These are phyloP conservation scores for Sebastes oblongus DNA, from an alignment of 2,797 vertebrate species.

Conservation along the genomic window DNA sequence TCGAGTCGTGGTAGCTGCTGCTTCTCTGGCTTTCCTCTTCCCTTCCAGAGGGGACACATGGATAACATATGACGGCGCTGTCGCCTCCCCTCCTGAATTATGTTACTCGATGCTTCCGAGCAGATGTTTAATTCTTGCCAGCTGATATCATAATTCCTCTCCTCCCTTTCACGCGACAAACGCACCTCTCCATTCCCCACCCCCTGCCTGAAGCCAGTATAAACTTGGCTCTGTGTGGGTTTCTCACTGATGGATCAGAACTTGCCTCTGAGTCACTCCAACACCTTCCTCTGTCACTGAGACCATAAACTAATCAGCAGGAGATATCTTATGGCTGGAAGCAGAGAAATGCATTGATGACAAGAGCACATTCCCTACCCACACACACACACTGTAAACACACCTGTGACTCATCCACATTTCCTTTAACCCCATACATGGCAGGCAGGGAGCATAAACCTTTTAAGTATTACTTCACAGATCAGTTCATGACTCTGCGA, in stretches of 20 bases:
- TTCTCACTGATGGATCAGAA: constrained; percentile 22
- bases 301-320: constrained; percentile 16
- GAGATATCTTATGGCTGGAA: constrained; percentile 15
- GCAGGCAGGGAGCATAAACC: constrained; percentile 62
- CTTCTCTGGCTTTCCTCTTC: constrained; percentile 59
- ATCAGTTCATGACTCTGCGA: constrained; percentile 11
- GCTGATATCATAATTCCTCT: constrained; percentile 37
- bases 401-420: constrained; percentile 72
- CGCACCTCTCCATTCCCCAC: constrained; percentile 1
- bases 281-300: constrained; percentile 17
- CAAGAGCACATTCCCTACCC: constrained; percentile 49
- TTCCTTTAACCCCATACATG: constrained; percentile 64
- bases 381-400: constrained; percentile 58
- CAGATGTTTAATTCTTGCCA: constrained; percentile 53
- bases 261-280: not conserved
- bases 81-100: constrained; percentile 37
- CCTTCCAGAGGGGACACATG: constrained; percentile 30
- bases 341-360: constrained; percentile 36
- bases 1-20: not conserved
- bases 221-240: constrained; percentile 17
- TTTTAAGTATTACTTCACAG: constrained; percentile 41
- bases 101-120: constrained; percentile 50
- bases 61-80: constrained; percentile 29
- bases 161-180: constrained; percentile 17
- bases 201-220: constrained; percentile 16